Base-by-base conservation (phyloP, 2,113 vertebrate genomes). In the Barbus barbus region DNA sequence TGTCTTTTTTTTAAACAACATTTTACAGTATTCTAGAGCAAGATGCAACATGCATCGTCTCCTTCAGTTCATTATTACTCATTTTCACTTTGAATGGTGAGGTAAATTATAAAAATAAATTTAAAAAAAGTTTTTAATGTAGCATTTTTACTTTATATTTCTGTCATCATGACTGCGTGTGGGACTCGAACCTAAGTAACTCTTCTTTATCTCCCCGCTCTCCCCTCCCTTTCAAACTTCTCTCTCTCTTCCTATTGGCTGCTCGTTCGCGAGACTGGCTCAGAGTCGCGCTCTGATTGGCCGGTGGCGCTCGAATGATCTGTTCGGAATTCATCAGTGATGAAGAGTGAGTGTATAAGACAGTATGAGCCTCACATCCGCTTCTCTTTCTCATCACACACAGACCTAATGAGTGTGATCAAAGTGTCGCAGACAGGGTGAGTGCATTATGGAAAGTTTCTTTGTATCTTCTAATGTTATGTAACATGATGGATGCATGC, bases 241-340 rank as follows among this genome's bases (percentile, higher is more conserved):
- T 48, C 31, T n/a, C 61, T 33, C 24, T 28, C 24, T 33, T 81
- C 78, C 78, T 5, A 73, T 78, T 41, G 61, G 81, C 72, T 16
- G 81, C 61, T 71, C 13, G 22, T 31, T 20, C 63, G 7, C 13
- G 65, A 78, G 80, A 16, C 46, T 26, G 51, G 76, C 56, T 90
- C 92, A 87, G 92, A 89, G 77, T 2, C 44, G 28, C 8, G 36
- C 74, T 14, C 84, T 58, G 84, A 89, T 89, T 89, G 86, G 86
- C 83, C 90, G 90, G 63, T 89, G 71, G 83, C 60, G 20, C 88
- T 94, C 93, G 93, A 93, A 94, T 89, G 92, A 93, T 94, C 91
- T 36, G 87, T 83, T 87, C 78, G 85, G 91, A 92, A 87, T 91
- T 91, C 83, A 83, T 46, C 82, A 91, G 78, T 67, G 78, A 85